Percentiles rank a stretch among this genome's conserved stretches.
Evolutionary conservation across 2,888 invertebrate species (phyloP).

Genomic region (Siphonodentalium dalli): DNA sequence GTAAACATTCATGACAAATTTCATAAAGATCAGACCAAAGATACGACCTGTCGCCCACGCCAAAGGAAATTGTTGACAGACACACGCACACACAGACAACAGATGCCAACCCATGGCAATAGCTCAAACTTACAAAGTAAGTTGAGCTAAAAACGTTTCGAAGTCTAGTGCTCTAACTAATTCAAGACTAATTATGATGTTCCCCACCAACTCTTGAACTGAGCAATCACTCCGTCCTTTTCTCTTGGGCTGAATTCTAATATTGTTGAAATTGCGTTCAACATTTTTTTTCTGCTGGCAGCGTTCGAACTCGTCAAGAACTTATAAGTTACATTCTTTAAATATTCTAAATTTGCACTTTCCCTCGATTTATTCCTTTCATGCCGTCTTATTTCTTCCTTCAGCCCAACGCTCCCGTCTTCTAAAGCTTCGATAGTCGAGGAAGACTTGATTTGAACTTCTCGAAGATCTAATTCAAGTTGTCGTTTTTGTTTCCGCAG

Average conservation of each 20-base stretch:
- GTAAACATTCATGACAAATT: too few relatives aligned
- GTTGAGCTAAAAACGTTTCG: too few relatives aligned
- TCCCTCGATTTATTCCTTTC: conserved; percentile 72
- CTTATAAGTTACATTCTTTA: conserved; percentile 88
- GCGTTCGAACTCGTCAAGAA: conserved; percentile 77
- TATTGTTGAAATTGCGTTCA: conserved; percentile 87
- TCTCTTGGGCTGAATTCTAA: conserved; percentile 81
- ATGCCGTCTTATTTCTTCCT: conserved; percentile 67
- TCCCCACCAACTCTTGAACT: conserved; percentile 42
- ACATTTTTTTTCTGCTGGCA: conserved; percentile 79
- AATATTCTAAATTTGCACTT: conserved; percentile 86
- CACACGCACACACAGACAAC: too few relatives aligned
- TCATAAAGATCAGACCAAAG: too few relatives aligned
- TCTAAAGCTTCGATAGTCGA: conserved; percentile 65
- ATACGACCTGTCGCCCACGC: too few relatives aligned
- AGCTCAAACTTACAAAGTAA: too few relatives aligned
- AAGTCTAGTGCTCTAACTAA: too few relatives aligned
- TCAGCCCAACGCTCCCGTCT: conserved; percentile 68
- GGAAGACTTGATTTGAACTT: conserved; percentile 66
- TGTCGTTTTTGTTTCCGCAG: conserved; percentile 76
- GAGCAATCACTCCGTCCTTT: conserved; percentile 67
- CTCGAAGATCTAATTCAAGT: conserved; percentile 69
- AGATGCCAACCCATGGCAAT: too few relatives aligned
- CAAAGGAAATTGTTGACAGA: too few relatives aligned
- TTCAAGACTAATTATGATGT: too few relatives aligned